Evolutionary conservation across 2,113 vertebrate species (phyloP).

Genomic region (Hemichromis elongatus): DNA sequence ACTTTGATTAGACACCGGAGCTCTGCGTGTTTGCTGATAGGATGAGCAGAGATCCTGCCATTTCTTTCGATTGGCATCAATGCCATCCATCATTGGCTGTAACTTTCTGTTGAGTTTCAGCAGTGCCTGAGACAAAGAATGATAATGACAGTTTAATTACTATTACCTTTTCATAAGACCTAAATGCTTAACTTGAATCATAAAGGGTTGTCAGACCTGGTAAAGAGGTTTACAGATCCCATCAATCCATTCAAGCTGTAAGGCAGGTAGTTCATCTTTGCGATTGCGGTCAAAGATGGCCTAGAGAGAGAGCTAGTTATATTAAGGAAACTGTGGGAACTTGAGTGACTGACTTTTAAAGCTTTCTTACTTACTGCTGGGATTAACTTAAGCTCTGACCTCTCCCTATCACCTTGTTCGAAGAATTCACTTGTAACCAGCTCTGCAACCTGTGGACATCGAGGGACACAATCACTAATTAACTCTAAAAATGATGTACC

Average conservation of each 20-base stretch:
- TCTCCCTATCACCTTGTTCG: slow-evolving; percentile 96
- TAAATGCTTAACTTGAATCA: not conserved
- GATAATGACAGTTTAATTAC: not conserved
- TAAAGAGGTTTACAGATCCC: slow-evolving; percentile 95
- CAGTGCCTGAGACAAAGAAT: slow-evolving; percentile 53
- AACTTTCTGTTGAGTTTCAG: slow-evolving; percentile 74
- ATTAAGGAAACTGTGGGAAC: not conserved
- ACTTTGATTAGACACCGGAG: slow-evolving; percentile 34
- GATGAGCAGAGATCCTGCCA: slow-evolving; percentile 73
- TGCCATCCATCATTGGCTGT: slow-evolving; percentile 75
- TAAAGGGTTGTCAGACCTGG: slow-evolving; percentile 73
- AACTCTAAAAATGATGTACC: not conserved
- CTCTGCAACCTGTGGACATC: slow-evolving; percentile 86
- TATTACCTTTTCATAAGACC: not conserved
- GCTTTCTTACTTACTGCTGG: slow-evolving; percentile 81
- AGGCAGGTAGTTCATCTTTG: slow-evolving; percentile 91
- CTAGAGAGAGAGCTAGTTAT: slow-evolving; percentile 55
- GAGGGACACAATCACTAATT: not conserved
- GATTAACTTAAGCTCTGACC: slow-evolving; percentile 91
- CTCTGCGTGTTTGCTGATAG: slow-evolving; percentile 50
- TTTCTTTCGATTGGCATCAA: slow-evolving; percentile 72
- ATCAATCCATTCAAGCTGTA: slow-evolving; percentile 97
- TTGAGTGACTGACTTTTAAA: not conserved
- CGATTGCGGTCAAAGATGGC: slow-evolving; percentile 99
- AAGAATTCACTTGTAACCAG: slow-evolving; percentile 98